These are phyloP conservation scores for Ariolimax columbianus DNA, from an alignment of 2,888 invertebrate genomes.

Conservation along the genomic window DNA sequence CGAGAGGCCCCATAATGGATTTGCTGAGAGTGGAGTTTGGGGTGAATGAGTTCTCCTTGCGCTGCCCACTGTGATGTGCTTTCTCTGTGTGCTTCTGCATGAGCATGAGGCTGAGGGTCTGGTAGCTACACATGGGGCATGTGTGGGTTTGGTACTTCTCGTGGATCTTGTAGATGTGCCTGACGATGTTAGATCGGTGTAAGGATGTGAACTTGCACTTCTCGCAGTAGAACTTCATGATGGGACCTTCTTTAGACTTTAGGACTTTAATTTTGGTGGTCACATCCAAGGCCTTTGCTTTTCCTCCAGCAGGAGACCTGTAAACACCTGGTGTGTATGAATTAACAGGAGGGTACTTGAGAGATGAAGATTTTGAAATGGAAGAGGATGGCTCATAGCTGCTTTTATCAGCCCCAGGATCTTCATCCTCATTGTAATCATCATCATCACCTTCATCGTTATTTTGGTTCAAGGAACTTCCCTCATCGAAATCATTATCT, in stretches of 20 bases:
- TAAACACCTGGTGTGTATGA: constrained; percentile 43
- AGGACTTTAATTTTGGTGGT: constrained; percentile 57
- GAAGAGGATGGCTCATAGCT: neutral
- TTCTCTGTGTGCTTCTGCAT: constrained; percentile 55
- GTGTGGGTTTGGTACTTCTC: constrained; percentile 58
- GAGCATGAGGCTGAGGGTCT: constrained; percentile 56
- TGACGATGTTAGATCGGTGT: constrained; percentile 58
- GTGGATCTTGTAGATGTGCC: constrained; percentile 59
- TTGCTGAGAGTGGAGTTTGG: neutral
- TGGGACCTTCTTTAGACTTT: constrained; percentile 52
- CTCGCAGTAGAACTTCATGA: constrained; percentile 57
- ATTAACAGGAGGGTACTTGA: neutral
- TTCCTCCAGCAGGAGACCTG: constrained; percentile 46
- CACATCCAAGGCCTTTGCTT: constrained; percentile 55
- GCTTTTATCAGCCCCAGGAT: constrained; percentile 16
- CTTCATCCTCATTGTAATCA: constrained; percentile 27
- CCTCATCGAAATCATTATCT: constrained; percentile 29
- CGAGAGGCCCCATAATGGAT: constrained; percentile 24
- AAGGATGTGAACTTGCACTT: constrained; percentile 58
- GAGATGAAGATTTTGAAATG: neutral
- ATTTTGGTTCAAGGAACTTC: neutral
- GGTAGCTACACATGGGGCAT: constrained; percentile 56
- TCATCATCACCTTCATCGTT: constrained; percentile 20
- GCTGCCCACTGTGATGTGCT: constrained; percentile 46
- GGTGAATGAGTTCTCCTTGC: constrained; percentile 43